Evolutionary conservation across 2,888 invertebrate genomes (phyloP), one percentile per base, ranked within the genome.

Genomic region (Drosophila melanosoma): DNA sequence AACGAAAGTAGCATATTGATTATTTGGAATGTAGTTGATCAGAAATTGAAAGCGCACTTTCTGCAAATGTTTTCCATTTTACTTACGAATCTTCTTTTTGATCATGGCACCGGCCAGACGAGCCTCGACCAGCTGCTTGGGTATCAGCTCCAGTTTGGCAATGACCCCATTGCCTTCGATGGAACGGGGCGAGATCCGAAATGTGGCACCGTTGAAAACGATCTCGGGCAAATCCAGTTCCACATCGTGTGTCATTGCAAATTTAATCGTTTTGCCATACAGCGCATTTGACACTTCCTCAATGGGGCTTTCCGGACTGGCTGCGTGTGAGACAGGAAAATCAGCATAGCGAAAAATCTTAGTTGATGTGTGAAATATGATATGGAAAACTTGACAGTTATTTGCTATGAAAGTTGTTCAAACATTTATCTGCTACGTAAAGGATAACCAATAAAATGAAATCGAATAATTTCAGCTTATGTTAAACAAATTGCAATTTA

Each of bases 191-290:
- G 97, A 96, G 53, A 97, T 94, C 85, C 95, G 96, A 76, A 97
- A 92, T 12, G 95, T 95, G 0, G 96, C 95, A 10, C 97, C 96
- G 51, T 96, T 95, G 90, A 97, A 97, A 87, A 97, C 94, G 63
- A 95, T 94, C 69, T 96, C 95, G 0, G 97, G 97, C 56, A 97
- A 90, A 51, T 95, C 94, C 45, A 97, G 79, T 83, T 96, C 95
- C 91, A 97, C 94, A 89, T 97, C 96, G 81, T 97, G 96, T 0
- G 96, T 96, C 92, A 96, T 95, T 32, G 97, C 93, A 88, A 97
- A 97, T 84, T 95, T 95, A 0, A 96, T 93, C 11, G 96, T 95
- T 90, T 96, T 96, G 52, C 95, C 95, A 85, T 96, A 95, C 0
- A 97, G 92, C 0, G 96, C 95, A 77, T 95, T 95, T 0, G 96